Base-by-base conservation (phyloP, 1,140 invertebrate species). In the Drosophila pallidifrons region DNA sequence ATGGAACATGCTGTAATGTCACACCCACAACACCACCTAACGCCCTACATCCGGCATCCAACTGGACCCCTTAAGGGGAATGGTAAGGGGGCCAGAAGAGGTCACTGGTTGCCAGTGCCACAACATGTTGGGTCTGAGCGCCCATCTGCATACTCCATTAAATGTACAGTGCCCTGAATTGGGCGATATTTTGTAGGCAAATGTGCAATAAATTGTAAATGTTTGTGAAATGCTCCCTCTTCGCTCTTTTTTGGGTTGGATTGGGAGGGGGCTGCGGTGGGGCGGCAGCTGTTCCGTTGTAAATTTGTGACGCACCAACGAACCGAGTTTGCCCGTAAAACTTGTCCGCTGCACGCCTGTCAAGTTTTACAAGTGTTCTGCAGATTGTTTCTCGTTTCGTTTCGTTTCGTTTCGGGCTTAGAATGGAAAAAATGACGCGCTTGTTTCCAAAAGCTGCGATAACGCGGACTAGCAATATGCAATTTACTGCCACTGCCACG, bases 1-100 rank as follows among this genome's bases (percentile, higher is more conserved):
- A 91, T 91, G 88, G 79, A 91, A 91, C 82, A 91, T 91, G 88
- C 81, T 85, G 88, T 91, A 89, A 89, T 90, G 85, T 89, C 85
- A 89, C 85, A 77, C 85, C 85, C 85, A 89, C 81, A 70, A 49
- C 47, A 45, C 63, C 54, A 52, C 35, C 43, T 6, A 10, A 63
- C 46, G 58, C 52, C 43, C 41, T 43, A 20, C 49, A 41, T 46
- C 43, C 38, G 32, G 8, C 49, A 47, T 64, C 52, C 61, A 13
- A 38, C 13, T 45, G 43, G 32, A 61, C 51, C 52, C 59, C 46
- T 35, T 15, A 8, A 32, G 13, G 3, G 11, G 32, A 25, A 5
- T 5, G 16, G 8, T 20, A 1, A 5, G 3, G 4, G 2, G 20
- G 43, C 11, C 45, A 65, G 30, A 32, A 32, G 20, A 25, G 20